Conservation (phyloP, 2,888 invertebrate genomes). For the Dolichopus griseipennis region DNA sequence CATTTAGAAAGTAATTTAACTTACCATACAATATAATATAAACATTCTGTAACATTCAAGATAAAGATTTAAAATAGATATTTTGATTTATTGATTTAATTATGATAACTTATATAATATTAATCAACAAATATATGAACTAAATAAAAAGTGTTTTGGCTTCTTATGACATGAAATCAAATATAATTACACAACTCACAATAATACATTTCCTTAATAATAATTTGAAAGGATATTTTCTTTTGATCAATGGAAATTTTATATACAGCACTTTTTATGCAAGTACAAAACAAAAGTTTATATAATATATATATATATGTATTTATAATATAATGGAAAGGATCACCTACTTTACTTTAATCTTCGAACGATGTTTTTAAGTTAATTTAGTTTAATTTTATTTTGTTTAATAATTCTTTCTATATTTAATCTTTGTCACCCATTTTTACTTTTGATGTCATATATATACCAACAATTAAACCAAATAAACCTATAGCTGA, state of each 20-base stretch:
- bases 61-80: no score
- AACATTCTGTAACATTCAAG: no score
- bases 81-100: not conserved
- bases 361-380: no score
- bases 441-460: slow-evolving; percentile 77
- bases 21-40: no score
- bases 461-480: slow-evolving; percentile 94
- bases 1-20: no score
- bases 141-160: not conserved
- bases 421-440: slow-evolving; percentile 48
- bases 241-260: not conserved
- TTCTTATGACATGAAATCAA: not conserved
- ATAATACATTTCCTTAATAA: not conserved
- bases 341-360: no score
- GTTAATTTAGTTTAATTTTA: no score
- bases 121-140: not conserved
- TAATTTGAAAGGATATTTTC: not conserved
- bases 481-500: slow-evolving; percentile 99
- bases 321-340: no score
- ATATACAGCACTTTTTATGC: not conserved
- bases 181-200: not conserved
- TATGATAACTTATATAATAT: not conserved
- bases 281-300: no score
- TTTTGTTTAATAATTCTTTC: not conserved
- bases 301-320: no score